Evolutionary conservation across 2,113 vertebrate genomes (phyloP).

Genomic region (Forbesichthys papilliferus): DNA sequence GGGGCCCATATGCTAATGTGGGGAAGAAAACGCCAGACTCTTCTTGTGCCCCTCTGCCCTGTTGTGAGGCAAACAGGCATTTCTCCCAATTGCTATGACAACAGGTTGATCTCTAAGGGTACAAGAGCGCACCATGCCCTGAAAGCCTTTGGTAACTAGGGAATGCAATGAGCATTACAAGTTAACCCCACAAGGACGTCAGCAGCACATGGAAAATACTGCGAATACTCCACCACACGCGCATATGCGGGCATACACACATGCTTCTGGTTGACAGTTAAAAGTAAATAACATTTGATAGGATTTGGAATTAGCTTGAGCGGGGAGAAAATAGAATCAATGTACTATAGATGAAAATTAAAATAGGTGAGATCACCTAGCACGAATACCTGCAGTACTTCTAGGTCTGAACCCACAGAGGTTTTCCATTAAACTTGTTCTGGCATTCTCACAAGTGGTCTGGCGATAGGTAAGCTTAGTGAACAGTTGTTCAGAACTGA

Average conservation of each 20-base stretch:
- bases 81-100: constrained; percentile 70
- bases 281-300: too few relatives aligned
- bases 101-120: constrained; percentile 67
- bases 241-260: not conserved
- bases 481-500: constrained; percentile 50
- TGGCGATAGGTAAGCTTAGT: constrained; percentile 63
- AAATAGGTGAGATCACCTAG: not conserved
- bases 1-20: constrained; percentile 71
- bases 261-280: not conserved
- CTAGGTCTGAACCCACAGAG: constrained; percentile 18
- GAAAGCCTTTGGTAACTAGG: constrained; percentile 29
- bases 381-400: not conserved
- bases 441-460: constrained; percentile 46
- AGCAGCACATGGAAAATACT: constrained; percentile 19
- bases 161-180: constrained; percentile 28
- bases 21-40: constrained; percentile 61
- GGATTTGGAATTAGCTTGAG: too few relatives aligned
- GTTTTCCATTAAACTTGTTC: constrained; percentile 40
- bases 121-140: constrained; percentile 45
- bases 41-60: constrained; percentile 55
- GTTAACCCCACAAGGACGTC: not conserved
- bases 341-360: too few relatives aligned
- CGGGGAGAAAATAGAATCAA: too few relatives aligned
- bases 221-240: not conserved
- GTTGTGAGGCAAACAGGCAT: constrained; percentile 64